Evolutionary conservation across 2,113 vertebrate species (phyloP).

Genomic region (Grallaria varia): DNA sequence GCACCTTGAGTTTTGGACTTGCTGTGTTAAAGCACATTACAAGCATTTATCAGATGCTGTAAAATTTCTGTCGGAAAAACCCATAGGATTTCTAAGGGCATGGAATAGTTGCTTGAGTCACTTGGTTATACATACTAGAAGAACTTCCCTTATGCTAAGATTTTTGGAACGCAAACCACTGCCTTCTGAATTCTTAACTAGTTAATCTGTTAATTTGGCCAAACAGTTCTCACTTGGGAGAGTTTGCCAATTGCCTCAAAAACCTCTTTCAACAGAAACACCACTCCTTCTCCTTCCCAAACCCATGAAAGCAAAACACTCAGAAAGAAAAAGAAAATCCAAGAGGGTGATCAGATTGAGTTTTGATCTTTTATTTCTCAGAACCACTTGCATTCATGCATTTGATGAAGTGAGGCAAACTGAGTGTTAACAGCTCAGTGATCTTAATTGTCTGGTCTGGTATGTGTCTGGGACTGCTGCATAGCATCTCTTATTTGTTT

Average conservation of each 20-base stretch:
- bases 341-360: not conserved
- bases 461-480: not conserved
- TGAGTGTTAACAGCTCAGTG: conserved; percentile 38
- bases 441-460: conserved; percentile 40
- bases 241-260: not conserved
- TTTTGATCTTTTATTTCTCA: not conserved
- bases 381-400: not conserved
- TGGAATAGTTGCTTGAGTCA: not conserved
- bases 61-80: not conserved
- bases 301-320: not conserved
- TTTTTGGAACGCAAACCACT: not conserved
- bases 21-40: not conserved
- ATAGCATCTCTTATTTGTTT: conserved; percentile 15
- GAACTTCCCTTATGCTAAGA: not conserved
- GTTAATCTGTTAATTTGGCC: not conserved
- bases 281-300: rapidly evolving
- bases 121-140: not conserved
- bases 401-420: conserved; percentile 28
- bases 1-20: not conserved
- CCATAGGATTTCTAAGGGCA: not conserved
- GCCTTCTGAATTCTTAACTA: not conserved
- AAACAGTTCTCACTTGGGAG: not conserved
- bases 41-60: not conserved
- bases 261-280: not conserved
- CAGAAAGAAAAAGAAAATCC: not conserved